Conservation (phyloP, 2,797 vertebrate genomes). For the Sciaenops ocellatus region DNA sequence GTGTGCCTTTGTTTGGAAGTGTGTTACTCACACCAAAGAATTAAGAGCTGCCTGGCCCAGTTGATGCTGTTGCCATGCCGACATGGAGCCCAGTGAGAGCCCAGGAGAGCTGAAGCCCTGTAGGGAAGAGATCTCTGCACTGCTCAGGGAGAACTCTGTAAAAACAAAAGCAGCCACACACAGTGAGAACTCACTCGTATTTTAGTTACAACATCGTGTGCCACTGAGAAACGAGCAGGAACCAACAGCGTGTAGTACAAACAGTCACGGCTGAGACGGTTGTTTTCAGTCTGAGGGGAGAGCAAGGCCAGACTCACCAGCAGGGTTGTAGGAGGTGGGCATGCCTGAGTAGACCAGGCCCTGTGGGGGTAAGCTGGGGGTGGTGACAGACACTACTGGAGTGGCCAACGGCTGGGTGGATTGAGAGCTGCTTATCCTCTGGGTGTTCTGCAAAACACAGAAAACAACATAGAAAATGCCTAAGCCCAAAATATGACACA, state of each 20-base stretch:
- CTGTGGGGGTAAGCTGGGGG: conserved; percentile 96
- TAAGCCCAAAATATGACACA: neutral
- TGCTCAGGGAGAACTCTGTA: conserved; percentile 97
- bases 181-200: conserved; percentile 65
- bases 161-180: conserved; percentile 73
- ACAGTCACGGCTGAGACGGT: conserved; percentile 20
- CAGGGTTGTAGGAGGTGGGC: conserved; percentile 97
- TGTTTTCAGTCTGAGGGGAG: conserved; percentile 41
- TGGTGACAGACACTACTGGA: conserved; percentile 97
- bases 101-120: conserved; percentile 97
- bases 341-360: conserved; percentile 96
- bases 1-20: conserved; percentile 77
- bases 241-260: conserved; percentile 43
- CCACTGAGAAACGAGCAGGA: conserved; percentile 63
- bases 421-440: conserved; percentile 97
- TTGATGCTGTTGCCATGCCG: conserved; percentile 99
- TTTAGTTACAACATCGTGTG: conserved; percentile 55
- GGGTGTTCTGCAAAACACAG: conserved; percentile 89
- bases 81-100: conserved; percentile 96
- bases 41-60: conserved; percentile 95
- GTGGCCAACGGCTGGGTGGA: conserved; percentile 94
- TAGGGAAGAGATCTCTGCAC: conserved; percentile 95
- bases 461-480: conserved; percentile 46
- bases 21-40: conserved; percentile 97
- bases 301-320: conserved; percentile 86